Conservation (phyloP, 2,113 vertebrate genomes). For the Riparia riparia region DNA sequence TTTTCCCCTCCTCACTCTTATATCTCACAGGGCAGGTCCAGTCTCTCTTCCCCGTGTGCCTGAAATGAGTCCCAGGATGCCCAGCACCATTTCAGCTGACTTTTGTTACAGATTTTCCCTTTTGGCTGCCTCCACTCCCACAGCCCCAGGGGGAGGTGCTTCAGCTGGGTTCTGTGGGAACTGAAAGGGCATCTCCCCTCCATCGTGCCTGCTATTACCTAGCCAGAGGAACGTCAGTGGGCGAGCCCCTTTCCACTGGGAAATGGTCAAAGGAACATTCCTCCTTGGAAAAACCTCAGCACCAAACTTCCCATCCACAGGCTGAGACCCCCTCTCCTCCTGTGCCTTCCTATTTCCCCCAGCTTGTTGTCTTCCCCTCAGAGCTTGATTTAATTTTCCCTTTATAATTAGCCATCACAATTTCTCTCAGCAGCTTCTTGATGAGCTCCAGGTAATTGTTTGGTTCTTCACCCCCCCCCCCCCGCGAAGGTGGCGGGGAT, state of each 20-base stretch:
- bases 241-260: fast-evolving
- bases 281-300: not conserved
- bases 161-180: not conserved
- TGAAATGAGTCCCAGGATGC: not conserved
- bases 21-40: not conserved
- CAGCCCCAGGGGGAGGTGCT: not conserved
- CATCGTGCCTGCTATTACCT: fast-evolving
- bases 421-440: constrained; percentile 49
- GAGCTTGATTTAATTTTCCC: constrained; percentile 56
- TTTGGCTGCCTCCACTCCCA: fast-evolving
- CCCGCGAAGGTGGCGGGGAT: too few relatives aligned
- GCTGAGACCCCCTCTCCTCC: not conserved
- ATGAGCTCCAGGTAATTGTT: constrained; percentile 62
- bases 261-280: not conserved
- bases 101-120: not conserved
- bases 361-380: not conserved
- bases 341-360: not conserved
- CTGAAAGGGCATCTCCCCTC: not conserved
- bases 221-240: not conserved
- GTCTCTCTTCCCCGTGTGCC: fast-evolving
- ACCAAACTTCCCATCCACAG: not conserved
- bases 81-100: not conserved
- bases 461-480: not conserved
- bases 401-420: constrained; percentile 58
- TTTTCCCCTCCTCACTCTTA: not conserved